These are phyloP conservation scores for Ridgeia piscesae DNA, from an alignment of 1,140 invertebrate species.

Conservation along the genomic window DNA sequence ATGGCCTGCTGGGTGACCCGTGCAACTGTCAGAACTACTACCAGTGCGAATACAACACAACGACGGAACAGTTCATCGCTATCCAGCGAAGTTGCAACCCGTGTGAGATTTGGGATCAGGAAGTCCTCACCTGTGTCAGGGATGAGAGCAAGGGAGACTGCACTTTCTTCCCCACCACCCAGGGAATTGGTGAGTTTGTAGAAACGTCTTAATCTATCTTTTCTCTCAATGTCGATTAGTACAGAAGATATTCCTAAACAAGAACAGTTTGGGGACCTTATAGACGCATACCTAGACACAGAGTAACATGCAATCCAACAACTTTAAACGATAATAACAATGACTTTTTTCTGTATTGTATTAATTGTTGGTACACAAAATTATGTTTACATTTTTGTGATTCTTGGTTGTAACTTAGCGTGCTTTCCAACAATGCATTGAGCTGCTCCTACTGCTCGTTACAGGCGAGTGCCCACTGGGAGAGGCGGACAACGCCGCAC, in stretches of 20 bases:
- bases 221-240: no score
- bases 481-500: neutral
- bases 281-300: no score
- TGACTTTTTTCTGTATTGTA: no score
- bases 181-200: neutral
- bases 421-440: no score
- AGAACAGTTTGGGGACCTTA: no score
- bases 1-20: neutral
- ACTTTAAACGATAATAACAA: no score
- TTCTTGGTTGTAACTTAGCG: no score
- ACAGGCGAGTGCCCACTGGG: neutral
- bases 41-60: neutral
- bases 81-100: neutral
- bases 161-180: neutral
- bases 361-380: no score
- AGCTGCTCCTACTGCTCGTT: neutral
- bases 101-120: neutral
- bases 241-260: no score
- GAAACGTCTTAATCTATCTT: no score
- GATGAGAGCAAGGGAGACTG: neutral
- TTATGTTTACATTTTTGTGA: no score
- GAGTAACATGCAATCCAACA: no score
- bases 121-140: neutral
- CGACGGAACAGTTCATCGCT: neutral
- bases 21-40: neutral